Base-by-base conservation (phyloP, 2,888 invertebrate species). In the Apoderus coryli region DNA sequence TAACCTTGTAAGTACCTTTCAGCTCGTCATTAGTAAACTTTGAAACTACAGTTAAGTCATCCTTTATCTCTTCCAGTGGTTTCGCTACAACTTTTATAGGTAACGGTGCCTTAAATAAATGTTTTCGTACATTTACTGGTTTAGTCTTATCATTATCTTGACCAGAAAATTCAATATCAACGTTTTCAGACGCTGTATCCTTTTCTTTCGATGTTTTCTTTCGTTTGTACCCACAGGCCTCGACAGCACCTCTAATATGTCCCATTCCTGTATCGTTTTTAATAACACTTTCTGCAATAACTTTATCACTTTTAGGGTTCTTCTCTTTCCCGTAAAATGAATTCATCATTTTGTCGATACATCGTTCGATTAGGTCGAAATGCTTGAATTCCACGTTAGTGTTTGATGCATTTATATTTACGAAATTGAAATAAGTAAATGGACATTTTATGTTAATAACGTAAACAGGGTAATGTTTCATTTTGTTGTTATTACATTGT, bases 391-490 rank as follows among this genome's bases (percentile, higher is more conserved):
- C 64, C 2, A 67, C 60, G 26, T 57, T 44, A 4, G 60, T 59
- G 44, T 67, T 68, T 4, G 56, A 52, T 3, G n/a, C n/a, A n/a
- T n/a, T n/a, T n/a, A n/a, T n/a, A n/a, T n/a, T n/a, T n/a, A n/a
- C n/a, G n/a, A n/a, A n/a, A n/a, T n/a, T n/a, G n/a, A n/a, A n/a
- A n/a, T n/a, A n/a, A n/a, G n/a, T n/a, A n/a, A 56, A 47, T 1
- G 69, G 63, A 44, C 70, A 70, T 34, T 51, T 54, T 22, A 72
- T 58, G 45, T 67, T 63, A 4, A 72, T 38, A n/a, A 70, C 47
- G 53, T 59, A 72, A 16, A 66, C 50, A 3, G 61, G 62, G 42
- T 49, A 41, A 34, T 48, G 47, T 24, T 40, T 41, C 10, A 29
- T 5, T 37, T 26, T 37, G 16, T 6, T 10, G 22, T 9, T 24